A percentile compares a stretch with the other conserved stretches of the same genome.
These are phyloP conservation scores for Oreochromis niloticus DNA, from an alignment of 2,113 vertebrate genomes.

Conservation along the genomic window DNA sequence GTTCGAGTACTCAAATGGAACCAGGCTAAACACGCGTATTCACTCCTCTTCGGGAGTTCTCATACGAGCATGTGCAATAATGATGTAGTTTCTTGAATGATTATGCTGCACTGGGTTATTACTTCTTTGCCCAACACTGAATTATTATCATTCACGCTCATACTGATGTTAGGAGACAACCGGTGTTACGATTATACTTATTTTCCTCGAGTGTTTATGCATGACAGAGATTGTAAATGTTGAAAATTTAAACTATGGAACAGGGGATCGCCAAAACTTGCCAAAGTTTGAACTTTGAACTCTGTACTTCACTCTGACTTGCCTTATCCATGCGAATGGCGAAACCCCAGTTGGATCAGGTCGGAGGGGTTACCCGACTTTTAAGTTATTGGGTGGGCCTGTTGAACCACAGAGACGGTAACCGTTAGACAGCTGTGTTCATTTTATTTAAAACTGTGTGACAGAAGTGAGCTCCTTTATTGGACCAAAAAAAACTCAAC, in stretches of 20 bases:
- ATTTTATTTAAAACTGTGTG: background rate
- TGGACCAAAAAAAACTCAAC: conserved; percentile 66
- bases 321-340: conserved; percentile 52
- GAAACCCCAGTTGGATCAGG: background rate
- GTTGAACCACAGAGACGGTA: conserved; percentile 42
- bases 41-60: conserved; percentile 47
- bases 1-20: conserved; percentile 36
- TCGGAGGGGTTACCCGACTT: background rate
- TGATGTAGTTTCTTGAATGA: conserved; percentile 51
- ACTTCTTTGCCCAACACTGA: conserved; percentile 51
- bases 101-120: conserved; percentile 39
- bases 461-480: conserved; percentile 31
- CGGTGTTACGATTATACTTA: conserved; percentile 49
- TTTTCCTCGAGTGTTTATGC: conserved; percentile 51
- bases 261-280: conserved; percentile 58
- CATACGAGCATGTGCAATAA: conserved; percentile 75
- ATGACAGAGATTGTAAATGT: conserved; percentile 44
- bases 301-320: conserved; percentile 48
- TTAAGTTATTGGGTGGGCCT: background rate
- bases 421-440: conserved; percentile 43
- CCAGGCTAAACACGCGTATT: conserved; percentile 50
- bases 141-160: conserved; percentile 34
- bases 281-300: conserved; percentile 70
- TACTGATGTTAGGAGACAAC: conserved; percentile 34
- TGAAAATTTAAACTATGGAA: conserved; percentile 10